Percentiles rank a stretch among this genome's conserved stretches.
Conservation (phyloP, 2,113 vertebrate species). For the Terrapene triunguis region DNA sequence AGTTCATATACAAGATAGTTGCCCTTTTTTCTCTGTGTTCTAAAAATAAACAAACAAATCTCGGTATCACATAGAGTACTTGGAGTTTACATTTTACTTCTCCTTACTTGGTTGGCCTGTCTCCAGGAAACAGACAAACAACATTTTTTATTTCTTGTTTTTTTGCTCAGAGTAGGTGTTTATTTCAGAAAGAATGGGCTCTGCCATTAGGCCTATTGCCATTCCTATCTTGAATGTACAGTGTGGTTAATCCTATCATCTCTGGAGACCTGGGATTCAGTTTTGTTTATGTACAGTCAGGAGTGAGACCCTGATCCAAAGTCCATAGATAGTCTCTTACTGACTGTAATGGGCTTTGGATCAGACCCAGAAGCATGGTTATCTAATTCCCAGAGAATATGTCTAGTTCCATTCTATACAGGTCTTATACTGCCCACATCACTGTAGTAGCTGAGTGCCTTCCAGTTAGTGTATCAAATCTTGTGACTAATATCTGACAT, state of each 20-base stretch:
- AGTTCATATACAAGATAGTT: slow-evolving; percentile 51
- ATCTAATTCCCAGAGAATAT: background rate
- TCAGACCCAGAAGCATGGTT: background rate
- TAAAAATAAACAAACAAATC: slow-evolving; percentile 30
- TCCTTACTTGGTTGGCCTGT: slow-evolving; percentile 2
- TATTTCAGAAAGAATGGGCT: background rate
- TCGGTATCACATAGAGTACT: slow-evolving; percentile 37
- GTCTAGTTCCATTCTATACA: background rate
- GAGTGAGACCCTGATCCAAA: fast-evolving
- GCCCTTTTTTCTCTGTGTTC: slow-evolving; percentile 10
- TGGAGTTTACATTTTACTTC: background rate
- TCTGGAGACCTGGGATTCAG: background rate
- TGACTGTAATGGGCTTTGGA: background rate
- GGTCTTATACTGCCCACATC: too few relatives aligned
- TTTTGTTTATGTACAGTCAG: background rate
- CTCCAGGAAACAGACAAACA: background rate
- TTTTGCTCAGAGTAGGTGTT: background rate
- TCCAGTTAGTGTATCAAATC: too few relatives aligned
- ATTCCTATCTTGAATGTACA: background rate
- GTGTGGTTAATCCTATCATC: background rate
- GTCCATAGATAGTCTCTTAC: background rate
- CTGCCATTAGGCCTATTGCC: background rate
- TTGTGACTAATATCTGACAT: too few relatives aligned
- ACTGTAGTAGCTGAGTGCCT: too few relatives aligned
- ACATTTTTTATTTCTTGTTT: background rate